Percentiles rank a stretch among this genome's conserved stretches.
Conservation (phyloP, 2,888 invertebrate species). For the Fissipunctia ypsillon region DNA sequence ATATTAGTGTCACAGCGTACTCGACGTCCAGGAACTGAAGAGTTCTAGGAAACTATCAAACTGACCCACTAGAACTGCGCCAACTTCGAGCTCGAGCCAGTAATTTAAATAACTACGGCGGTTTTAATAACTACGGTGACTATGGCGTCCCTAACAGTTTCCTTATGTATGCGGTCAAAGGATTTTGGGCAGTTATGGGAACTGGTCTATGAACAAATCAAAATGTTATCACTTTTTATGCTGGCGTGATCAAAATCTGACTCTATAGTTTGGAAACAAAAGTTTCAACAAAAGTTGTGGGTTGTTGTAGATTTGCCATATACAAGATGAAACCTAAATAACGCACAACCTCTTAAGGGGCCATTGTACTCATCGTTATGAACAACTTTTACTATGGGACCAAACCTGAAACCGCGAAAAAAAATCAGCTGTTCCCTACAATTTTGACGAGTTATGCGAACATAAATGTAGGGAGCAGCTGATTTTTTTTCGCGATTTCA, state of each 20-base stretch:
- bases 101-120: neutral
- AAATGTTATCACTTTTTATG: neutral
- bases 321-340: too few relatives aligned
- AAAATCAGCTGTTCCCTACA: too few relatives aligned
- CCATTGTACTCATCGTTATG: too few relatives aligned
- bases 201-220: neutral
- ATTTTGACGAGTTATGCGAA: too few relatives aligned
- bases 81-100: neutral
- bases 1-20: conserved; percentile 35
- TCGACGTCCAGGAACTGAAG: conserved; percentile 29
- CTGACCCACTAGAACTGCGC: conserved; percentile 12
- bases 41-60: conserved; percentile 30
- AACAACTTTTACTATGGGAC: too few relatives aligned
- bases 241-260: too few relatives aligned
- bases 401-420: too few relatives aligned
- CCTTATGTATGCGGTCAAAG: neutral
- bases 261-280: neutral
- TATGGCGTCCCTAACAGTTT: neutral
- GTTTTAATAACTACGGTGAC: neutral
- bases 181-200: neutral
- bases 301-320: neutral
- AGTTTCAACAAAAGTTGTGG: neutral
- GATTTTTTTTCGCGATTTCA: too few relatives aligned
- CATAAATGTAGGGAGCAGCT: too few relatives aligned
- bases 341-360: too few relatives aligned